Evolutionary conservation across 2,113 vertebrate species (phyloP).

Genomic region (Aleadryas rufinucha): DNA sequence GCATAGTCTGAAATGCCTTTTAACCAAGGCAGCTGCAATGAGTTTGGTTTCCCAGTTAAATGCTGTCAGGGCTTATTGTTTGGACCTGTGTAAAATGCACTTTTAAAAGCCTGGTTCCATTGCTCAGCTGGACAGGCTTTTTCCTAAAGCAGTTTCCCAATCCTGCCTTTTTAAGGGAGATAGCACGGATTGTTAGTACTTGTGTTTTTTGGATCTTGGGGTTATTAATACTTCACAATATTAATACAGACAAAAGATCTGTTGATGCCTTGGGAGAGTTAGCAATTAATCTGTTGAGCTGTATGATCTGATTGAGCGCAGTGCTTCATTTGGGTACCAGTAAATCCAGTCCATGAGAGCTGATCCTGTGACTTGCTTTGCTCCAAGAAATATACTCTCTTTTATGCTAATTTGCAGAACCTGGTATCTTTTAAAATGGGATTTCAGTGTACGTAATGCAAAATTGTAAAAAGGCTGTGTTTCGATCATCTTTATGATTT

Average conservation of each 20-base stretch:
- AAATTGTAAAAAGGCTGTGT: background rate
- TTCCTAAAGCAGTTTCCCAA: background rate
- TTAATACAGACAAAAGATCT: background rate
- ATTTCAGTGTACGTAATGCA: background rate
- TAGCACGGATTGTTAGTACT: background rate
- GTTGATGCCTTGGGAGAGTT: background rate
- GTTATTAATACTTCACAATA: background rate
- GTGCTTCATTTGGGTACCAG: background rate
- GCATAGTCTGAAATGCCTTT: background rate
- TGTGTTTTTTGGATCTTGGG: background rate
- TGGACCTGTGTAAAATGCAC: fast-evolving
- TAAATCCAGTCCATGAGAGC: background rate
- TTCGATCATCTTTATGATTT: background rate
- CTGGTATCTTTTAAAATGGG: background rate
- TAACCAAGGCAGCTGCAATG: background rate
- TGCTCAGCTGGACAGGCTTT: background rate
- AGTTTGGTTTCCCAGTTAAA: background rate
- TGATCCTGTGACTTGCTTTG: background rate
- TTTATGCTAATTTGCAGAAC: background rate
- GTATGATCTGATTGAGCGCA: fast-evolving
- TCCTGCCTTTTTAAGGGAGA: background rate
- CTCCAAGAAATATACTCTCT: background rate
- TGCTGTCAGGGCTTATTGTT: background rate
- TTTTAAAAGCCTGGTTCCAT: background rate
- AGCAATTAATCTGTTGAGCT: background rate